Evolutionary conservation across 1,140 invertebrate genomes (phyloP), one percentile per base, ranked within the genome.

Genomic region (Platorchestia sp.): DNA sequence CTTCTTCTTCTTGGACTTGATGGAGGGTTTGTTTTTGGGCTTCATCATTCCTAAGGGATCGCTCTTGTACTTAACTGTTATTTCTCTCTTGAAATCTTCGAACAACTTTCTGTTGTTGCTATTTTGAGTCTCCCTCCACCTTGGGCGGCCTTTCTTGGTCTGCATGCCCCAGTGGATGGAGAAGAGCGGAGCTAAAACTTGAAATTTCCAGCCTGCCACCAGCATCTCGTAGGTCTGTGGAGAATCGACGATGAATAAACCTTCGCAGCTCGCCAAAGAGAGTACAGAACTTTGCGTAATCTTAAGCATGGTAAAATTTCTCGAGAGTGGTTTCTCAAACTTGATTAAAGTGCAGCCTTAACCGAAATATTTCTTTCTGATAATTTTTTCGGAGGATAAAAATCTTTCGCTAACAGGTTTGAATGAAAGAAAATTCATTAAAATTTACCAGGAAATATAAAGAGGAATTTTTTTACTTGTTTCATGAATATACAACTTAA

Each of bases 161-260:
- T 97, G 96, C 95, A 97, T 96, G 0, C 99, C 99, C 98, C 98
- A 99, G 97, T 99, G 99, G 10, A 98, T 98, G 0, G 99, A 98
- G 97, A 99, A 99, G 86, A 99, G 98, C 0, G 99, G 99, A 0
- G 99, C 98, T 6, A 99, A 97, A 0, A 99, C 99, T 96, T 98
- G 98, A 97, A 99, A 99, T 97, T 98, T 98, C 97, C 98, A 99
- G 3, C 99, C 99, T 86, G 98, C 98, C 43, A 99, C 98, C 97
- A 98, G 98, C 98, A 99, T 99, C 97, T 99, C 99, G 97, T 99
- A 99, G 0, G 99, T 98, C 99, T 99, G 97, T 1, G 97, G 97
- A 96, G 27, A 75, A 75, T 19, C 1, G 14, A 75, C 14, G 27
- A 10, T 1, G 1, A 3, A 22, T 19, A 14, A 75, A 75, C 59